Evolutionary conservation across 2,888 invertebrate species (phyloP), one percentile per base, ranked within the genome.

Genomic region (Neoaliturus tenellus): DNA sequence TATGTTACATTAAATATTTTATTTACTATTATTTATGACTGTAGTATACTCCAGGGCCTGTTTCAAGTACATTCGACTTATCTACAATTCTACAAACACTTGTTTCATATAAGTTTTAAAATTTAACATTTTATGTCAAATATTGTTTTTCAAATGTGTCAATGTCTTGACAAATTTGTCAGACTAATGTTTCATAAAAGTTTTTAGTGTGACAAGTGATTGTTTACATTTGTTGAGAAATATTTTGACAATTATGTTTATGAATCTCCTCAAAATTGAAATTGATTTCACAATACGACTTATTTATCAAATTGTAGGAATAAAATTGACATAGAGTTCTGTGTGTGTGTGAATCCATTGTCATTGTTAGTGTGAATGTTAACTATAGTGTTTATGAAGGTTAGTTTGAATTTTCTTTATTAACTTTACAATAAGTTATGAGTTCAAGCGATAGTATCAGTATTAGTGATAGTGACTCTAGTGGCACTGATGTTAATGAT

Each of bases 311-410:
- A 62, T 62, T 62, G 62, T 62, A 28, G 28, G 62, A 28, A 62
- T 28, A 62, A 62, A 62, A 62, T 62, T 62, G 62, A 62, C 62
- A 62, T 3, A 62, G 62, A 31, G 28, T 62, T 62, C 20, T 41
- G 41, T 5, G 25, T 31, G 31, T 62, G 28, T 62, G 62, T 25
- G 31, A 28, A 62, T 28, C 31, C 14, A 41, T 41, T 62, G 25
- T 62, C 14, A 31, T 14, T 28, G 31, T 6, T 31, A 62, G 28
- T 62, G 31, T 28, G 28, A 62, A 55, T 55, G 62, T 28, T 28
- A 62, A 62, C 10, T 62, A 1, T 28, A 62, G 10, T 62, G 20
- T 23, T 23, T 28, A n/a, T n/a, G n/a, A 28, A 62, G 12, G 28
- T 62, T 31, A 28, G 14, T 31, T 28, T 62, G 12, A 12, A 28